These are phyloP conservation scores for Camponotus floridanus DNA, from an alignment of 1,140 invertebrate genomes.

Conservation along the genomic window DNA sequence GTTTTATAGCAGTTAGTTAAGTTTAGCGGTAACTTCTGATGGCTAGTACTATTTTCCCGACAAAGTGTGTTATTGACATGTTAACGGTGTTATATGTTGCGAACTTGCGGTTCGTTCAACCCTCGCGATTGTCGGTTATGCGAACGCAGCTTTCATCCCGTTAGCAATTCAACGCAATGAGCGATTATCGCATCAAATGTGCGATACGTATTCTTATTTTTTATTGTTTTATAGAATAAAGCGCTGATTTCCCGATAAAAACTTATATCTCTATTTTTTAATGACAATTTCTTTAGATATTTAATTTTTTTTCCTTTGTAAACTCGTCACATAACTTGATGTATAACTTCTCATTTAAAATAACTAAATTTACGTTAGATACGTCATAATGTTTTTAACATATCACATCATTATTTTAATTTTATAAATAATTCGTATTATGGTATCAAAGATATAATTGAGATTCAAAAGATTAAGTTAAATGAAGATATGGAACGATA, in stretches of 20 bases:
- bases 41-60: slow-evolving; percentile 66
- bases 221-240: background rate
- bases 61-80: slow-evolving; percentile 67
- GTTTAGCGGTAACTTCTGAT: slow-evolving; percentile 71
- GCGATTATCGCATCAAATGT: background rate
- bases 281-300: background rate
- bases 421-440: background rate
- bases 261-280: background rate
- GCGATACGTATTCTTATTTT: background rate
- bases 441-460: background rate
- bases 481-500: background rate
- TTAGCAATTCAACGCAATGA: slow-evolving; percentile 34
- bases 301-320: background rate
- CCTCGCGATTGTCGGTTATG: slow-evolving; percentile 39
- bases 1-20: slow-evolving; percentile 64
- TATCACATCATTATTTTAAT: background rate
- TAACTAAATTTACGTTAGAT: background rate
- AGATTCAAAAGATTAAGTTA: background rate
- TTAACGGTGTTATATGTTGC: slow-evolving; percentile 66
- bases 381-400: background rate
- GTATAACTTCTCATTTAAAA: background rate
- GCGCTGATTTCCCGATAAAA: background rate
- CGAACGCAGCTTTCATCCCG: slow-evolving; percentile 8
- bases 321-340: background rate
- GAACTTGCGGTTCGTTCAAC: slow-evolving; percentile 72